phyloP scores from a whole-genome alignment of 2,797 vertebrate species.

The Sylvia borin region DNA sequence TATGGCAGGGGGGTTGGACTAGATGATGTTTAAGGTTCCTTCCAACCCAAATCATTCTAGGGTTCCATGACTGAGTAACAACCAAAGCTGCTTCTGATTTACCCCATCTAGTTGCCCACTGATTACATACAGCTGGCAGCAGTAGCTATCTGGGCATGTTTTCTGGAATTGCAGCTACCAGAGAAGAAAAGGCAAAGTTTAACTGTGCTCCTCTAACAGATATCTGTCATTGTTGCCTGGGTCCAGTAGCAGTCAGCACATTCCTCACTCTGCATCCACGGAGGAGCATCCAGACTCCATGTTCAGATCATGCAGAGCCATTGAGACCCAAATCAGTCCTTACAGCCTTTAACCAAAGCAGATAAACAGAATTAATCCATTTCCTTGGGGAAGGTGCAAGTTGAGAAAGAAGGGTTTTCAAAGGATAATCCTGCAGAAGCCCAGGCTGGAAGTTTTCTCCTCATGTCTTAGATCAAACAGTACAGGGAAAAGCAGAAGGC shows the following conservation, averaged over 20 bases:
- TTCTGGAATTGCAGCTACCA: neutral
- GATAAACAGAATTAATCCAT: neutral
- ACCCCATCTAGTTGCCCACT: neutral
- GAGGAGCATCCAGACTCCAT: accelerated
- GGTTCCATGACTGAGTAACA: neutral
- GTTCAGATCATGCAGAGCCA: neutral
- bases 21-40: neutral
- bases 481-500: neutral
- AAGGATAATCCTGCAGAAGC: neutral
- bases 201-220: neutral
- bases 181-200: neutral
- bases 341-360: neutral
- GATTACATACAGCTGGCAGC: neutral
- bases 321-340: neutral
- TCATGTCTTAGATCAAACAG: neutral
- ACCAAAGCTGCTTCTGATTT: neutral
- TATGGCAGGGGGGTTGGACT: accelerated
- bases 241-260: neutral
- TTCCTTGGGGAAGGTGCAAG: neutral
- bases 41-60: neutral
- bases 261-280: neutral
- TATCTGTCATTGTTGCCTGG: neutral
- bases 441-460: neutral
- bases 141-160: accelerated
- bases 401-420: neutral